A percentile compares a stretch with the other conserved stretches of the same genome.
phyloP scores from a whole-genome alignment of 2,113 vertebrate species.

The Vidua macroura region DNA sequence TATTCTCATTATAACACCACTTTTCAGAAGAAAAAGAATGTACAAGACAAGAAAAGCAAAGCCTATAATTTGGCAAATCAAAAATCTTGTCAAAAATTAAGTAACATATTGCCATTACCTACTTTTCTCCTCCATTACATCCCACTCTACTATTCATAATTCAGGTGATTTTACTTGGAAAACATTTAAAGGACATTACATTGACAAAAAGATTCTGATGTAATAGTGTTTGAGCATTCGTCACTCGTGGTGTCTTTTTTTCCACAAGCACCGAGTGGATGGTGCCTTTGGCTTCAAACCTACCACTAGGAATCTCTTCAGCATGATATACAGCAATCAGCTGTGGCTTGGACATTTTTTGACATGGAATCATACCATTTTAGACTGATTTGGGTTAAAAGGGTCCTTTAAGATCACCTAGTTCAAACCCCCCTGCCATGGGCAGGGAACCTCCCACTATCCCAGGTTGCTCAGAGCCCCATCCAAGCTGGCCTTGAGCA shows the following conservation, averaged over 20 bases:
- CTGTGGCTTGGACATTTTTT: neutral
- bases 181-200: neutral
- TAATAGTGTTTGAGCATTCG: neutral
- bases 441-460: neutral
- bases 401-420: neutral
- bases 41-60: neutral
- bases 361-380: neutral
- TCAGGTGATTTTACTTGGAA: neutral
- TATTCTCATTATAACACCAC: neutral
- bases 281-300: neutral
- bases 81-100: slow-evolving; percentile 5
- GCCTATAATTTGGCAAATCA: neutral
- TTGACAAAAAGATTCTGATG: neutral
- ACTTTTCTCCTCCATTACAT: neutral
- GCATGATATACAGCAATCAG: neutral
- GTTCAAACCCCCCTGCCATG: rapidly evolving
- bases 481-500: neutral
- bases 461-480: neutral
- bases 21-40: neutral
- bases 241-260: neutral
- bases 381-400: neutral
- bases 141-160: neutral
- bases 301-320: neutral
- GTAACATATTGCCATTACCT: neutral
- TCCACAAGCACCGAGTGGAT: neutral